Base-by-base conservation (phyloP, 1,140 invertebrate genomes). In the Drosophila trapezifrons region DNA sequence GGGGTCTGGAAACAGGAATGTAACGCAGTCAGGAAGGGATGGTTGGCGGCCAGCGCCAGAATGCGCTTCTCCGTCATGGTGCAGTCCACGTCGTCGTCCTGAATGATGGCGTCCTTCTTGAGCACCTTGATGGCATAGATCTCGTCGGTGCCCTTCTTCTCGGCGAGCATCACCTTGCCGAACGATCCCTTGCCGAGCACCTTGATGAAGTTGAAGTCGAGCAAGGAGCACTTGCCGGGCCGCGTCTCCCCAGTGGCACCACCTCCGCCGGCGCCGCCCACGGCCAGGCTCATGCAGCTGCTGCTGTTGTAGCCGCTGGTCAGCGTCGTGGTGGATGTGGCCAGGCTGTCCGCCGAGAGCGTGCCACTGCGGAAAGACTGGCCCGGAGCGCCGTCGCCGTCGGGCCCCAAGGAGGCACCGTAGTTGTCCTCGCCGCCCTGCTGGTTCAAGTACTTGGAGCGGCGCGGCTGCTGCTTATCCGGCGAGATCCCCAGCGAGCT, bases 51-150 rank as follows among this genome's bases (percentile, higher is more conserved):
- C 78, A 99, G 93, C 38, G 98, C 97, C 70, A 99, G 94, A 87
- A 99, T 99, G 82, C 98, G 94, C 92, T 99, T 98, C 92, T 99
- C 99, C 38, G 98, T 99, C 96, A 99, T 99, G 38, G 98, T 99
- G 93, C 98, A 99, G 92, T 99, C 99, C 15, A 99, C 98, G 93
- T 99, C 99, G 92, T 99, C 99, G 93, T 99, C 99, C 93, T 99
- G 98, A 80, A 99, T 96, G 73, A 99, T 99, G 2, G 98, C 98
- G 93, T 99, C 98, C 93, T 99, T 99, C 93, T 99, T 99, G 74
- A 99, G 94, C 62, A 99, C 97, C 94, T 99, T 99, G 38, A 99
- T 97, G 37, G 99, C 99, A 93, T 98, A 99, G 57, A 99, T 97
- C 93, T 99, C 98, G 69, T 99, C 98, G 6, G 96, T 96, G 65